Evolutionary conservation across 2,888 invertebrate species (phyloP).

Genomic region (Chydorus sphaericus): DNA sequence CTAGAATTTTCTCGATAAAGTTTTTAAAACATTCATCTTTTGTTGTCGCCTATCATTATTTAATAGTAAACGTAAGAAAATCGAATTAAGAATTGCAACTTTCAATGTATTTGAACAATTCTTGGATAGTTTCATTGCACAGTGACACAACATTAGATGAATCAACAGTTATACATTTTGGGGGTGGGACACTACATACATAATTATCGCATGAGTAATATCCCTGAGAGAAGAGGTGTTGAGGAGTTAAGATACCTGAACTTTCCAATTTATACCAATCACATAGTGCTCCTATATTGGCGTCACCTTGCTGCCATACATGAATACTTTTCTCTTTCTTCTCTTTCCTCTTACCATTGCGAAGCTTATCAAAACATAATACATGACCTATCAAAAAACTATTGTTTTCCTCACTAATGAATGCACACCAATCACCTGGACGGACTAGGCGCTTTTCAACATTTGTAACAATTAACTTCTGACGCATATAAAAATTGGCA

Average conservation of each 20-base stretch:
- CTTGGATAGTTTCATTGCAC: background rate
- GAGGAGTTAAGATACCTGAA: background rate
- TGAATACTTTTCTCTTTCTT: background rate
- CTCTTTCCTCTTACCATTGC: background rate
- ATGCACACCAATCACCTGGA: constrained; percentile 2
- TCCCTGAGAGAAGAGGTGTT: background rate
- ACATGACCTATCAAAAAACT: background rate
- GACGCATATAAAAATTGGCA: background rate
- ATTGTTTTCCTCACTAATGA: background rate
- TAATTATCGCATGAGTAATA: background rate
- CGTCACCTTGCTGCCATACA: background rate
- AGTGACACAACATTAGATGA: background rate
- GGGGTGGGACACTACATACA: background rate
- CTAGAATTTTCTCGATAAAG: background rate
- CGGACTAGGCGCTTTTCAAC: background rate
- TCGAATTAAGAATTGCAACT: background rate
- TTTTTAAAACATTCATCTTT: background rate
- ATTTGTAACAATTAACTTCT: background rate
- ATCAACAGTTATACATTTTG: background rate
- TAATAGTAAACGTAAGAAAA: background rate
- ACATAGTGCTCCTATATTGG: constrained; percentile 1
- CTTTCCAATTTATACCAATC: constrained; percentile 3
- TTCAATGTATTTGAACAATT: background rate
- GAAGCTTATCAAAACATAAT: background rate
- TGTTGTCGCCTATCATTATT: background rate